Percentiles rank a stretch among this genome's conserved stretches.
Conservation (phyloP, 2,888 invertebrate genomes). For the Drosophila tripunctata region DNA sequence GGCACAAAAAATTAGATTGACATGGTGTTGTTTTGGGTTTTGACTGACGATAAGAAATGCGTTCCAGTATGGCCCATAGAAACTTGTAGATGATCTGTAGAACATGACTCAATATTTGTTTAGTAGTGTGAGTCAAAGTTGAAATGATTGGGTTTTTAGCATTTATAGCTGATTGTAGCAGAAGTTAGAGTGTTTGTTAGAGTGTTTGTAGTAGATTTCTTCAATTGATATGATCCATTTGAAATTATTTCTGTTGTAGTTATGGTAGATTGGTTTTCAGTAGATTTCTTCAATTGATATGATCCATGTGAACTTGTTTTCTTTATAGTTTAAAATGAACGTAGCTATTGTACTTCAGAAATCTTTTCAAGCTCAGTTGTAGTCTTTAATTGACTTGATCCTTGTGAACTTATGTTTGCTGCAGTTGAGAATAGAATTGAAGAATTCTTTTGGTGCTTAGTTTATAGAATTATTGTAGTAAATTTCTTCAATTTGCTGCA, state of each 20-base stretch:
- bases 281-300: neutral
- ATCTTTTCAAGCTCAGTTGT: too few species aligned
- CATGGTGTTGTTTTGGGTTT: neutral
- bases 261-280: neutral
- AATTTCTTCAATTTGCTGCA: too few species aligned
- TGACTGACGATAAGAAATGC: slow-evolving; percentile 3
- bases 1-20: slow-evolving; percentile 51
- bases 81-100: neutral
- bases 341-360: too few species aligned
- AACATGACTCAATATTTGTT: neutral
- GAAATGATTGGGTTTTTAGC: too few species aligned
- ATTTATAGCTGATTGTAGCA: neutral
- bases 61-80: slow-evolving; percentile 7
- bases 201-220: neutral
- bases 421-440: too few species aligned
- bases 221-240: neutral
- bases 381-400: too few species aligned
- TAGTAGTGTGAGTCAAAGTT: neutral
- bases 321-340: too few species aligned
- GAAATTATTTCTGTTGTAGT: too few species aligned
- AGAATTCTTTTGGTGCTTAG: too few species aligned
- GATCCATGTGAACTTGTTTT: too few species aligned
- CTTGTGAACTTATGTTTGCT: too few species aligned
- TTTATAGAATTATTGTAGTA: too few species aligned
- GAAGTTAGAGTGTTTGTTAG: neutral